Evolutionary conservation across 1,140 invertebrate genomes (phyloP), one percentile per base, ranked within the genome.

Genomic region (Myzus persicae): DNA sequence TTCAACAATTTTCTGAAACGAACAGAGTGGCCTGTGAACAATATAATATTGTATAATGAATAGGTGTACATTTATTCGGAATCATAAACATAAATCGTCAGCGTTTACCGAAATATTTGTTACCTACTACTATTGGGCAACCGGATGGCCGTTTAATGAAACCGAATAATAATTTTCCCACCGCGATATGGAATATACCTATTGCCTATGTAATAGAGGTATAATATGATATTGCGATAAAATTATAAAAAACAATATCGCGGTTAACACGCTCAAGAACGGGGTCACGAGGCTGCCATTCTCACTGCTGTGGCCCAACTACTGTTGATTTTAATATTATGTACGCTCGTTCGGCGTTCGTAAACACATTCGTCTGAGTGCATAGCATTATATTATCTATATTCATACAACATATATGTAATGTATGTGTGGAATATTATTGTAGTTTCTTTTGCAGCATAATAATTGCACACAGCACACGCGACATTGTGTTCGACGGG

Each of bases 251-350:
- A 92, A 82, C 76, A 92, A 51, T 48, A 84, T 85, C 24, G n/a
- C 7, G 7, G 42, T 82, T 24, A 38, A 82, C 91, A 82, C 76
- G 76, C 44, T 24, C 40, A 36, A 84, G 46, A 93, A 93, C 44
- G 81, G 46, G 91, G 91, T 93, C 91, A 93, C 91, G 38, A 84
- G 24, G 44, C 76, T 48, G 81, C 9, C 67, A n/a, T 85, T 93
- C 91, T 93, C 91, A 85, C 81, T 76, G 59, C 14, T 67, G 76
- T 22, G 91, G 26, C 67, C 24, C 24, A 40, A 36, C 48, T 2
- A 46, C 46, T 4, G 48, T 54, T 3, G 18, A 7, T 51, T 85
- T 48, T 88, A 36, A 88, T 88, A 88, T 31, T 59, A 14, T 90
- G 22, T 59, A 40, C 36, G 9, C n/a, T n/a, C 0, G 44, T 89